phyloP scores from a whole-genome alignment of 2,888 invertebrate species.

The Nineta flava region DNA sequence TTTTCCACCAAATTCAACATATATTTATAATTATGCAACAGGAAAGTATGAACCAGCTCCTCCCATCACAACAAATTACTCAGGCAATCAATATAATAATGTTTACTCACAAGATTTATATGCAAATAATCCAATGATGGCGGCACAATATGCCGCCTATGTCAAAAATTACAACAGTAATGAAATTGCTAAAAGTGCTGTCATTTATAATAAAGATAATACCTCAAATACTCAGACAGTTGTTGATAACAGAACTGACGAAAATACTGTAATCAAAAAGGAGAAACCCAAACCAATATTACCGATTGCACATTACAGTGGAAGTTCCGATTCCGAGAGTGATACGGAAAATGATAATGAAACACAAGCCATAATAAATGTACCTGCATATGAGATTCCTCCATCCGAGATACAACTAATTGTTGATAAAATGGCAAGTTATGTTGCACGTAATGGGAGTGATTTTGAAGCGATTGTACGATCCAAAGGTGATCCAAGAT shows the following conservation, averaged over 20 bases:
- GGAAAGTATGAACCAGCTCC: slow-evolving; percentile 6
- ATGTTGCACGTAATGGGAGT: slow-evolving; percentile 88
- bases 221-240: not conserved
- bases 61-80: not conserved
- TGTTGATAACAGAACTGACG: not conserved
- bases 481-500: slow-evolving; percentile 69
- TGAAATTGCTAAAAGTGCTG: slow-evolving; percentile 4
- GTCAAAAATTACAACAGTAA: not conserved
- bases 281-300: slow-evolving; percentile 19
- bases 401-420: slow-evolving; percentile 72
- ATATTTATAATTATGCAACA: slow-evolving; percentile 4
- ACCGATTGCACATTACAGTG: slow-evolving; percentile 23
- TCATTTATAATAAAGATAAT: not conserved
- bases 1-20: slow-evolving; percentile 5
- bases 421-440: slow-evolving; percentile 92
- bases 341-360: slow-evolving; percentile 12
- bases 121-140: not conserved
- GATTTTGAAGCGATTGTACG: slow-evolving; percentile 82
- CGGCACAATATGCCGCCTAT: slow-evolving; percentile 2
- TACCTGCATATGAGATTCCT: slow-evolving; percentile 41
- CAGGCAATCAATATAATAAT: not conserved
- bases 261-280: not conserved
- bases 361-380: slow-evolving; percentile 20
- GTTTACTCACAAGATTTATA: not conserved
- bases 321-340: slow-evolving; percentile 20